These are phyloP conservation scores for Pithys albifrons DNA, from an alignment of 2,113 vertebrate genomes.

Conservation along the genomic window DNA sequence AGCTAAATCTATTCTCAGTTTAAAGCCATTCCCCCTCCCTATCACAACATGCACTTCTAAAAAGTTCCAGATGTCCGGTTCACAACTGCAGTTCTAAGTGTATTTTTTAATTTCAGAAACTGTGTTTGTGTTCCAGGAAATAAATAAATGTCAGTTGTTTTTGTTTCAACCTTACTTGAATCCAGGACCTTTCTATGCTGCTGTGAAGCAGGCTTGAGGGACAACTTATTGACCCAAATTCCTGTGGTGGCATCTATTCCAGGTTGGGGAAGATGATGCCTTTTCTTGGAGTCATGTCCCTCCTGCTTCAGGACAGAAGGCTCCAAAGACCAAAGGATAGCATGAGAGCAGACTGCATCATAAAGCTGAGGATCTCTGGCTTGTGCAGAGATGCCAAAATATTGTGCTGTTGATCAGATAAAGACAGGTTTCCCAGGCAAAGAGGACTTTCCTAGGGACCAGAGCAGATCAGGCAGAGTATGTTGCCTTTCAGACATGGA, in stretches of 20 bases:
- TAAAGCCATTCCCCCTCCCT: not conserved
- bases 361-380: not conserved
- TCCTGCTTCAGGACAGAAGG: not conserved
- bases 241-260: not conserved
- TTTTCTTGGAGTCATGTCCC: not conserved
- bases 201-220: rapidly evolving
- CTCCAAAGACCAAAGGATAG: not conserved
- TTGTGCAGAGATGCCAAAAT: not conserved
- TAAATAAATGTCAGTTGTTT: not conserved
- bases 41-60: not conserved
- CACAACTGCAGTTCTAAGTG: not conserved
- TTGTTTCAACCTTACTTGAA: not conserved
- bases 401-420: not conserved
- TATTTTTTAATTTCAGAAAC: not conserved
- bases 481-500: not conserved
- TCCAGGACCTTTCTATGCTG: not conserved
- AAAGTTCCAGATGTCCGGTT: not conserved
- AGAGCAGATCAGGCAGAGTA: not conserved
- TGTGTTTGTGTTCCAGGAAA: not conserved
- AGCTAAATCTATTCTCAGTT: not conserved
- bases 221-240: not conserved
- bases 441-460: not conserved
- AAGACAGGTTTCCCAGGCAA: not conserved
- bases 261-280: not conserved
- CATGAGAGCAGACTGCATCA: not conserved